Base-by-base conservation (phyloP, 2,888 invertebrate species). In the Eueremaeus valkanovi region DNA sequence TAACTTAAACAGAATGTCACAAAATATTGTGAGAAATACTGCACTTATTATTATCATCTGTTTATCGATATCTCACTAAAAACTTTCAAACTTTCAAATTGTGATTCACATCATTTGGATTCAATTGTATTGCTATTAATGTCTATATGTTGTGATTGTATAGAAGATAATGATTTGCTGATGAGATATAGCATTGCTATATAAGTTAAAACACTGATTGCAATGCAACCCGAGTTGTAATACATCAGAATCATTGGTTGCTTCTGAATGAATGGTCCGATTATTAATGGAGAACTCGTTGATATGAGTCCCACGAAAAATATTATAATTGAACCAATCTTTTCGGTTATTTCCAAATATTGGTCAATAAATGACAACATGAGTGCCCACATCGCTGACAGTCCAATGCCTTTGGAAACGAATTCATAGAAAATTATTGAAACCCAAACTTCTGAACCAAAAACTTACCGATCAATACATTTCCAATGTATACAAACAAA, bases 291-390 rank as follows among this genome's bases (percentile, higher is more conserved):
- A n/a, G 55, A 58, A 3, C 68, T 24, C 2, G 75, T 68, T 11
- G 55, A 33, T 8, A 61, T 29, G 9, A 68, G 21, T 18, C 76
- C 76, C 11, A 68, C 73, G 6, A 74, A 55, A 42, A 76, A 76
- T 18, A 72, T 74, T 6, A 76, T 27, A 27, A 76, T 42, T 16
- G 76, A 76, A 21, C 76, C 74, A 29, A 76, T 58, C 36, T n/a
- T 49, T 45, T 76, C 61, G 42, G 74, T 75, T n/a, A 76, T 74
- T 11, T 29, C 58, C 1, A 76, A 24, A 21, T 70, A 70, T 33
- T 70, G 70, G 16, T 75, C 74, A 1, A 76, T 36, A 31, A 70
- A 74, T 36, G 76, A 36, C n/a, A 70, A 68, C n/a, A 76, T 45
- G 3, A 29, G 21, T 16, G 42, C 45, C 70, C 70, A 70, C 42